Percentiles rank a stretch among this genome's conserved stretches.
Evolutionary conservation across 2,113 vertebrate species (phyloP).

Genomic region (Lophotis ruficrista): DNA sequence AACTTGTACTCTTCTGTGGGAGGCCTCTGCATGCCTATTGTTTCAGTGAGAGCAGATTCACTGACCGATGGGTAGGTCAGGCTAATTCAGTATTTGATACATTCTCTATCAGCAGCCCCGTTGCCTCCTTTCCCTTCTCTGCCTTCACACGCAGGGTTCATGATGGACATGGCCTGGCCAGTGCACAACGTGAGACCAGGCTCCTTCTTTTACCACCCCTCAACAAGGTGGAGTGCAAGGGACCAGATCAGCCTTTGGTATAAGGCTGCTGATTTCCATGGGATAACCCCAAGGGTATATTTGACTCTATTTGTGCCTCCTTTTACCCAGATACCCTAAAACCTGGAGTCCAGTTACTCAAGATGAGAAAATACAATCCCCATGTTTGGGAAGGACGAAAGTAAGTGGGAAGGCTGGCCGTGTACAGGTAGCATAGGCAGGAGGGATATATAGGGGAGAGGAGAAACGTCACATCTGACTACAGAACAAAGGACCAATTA

Average conservation of each 20-base stretch:
- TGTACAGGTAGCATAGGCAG: neutral
- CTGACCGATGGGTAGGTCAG: neutral
- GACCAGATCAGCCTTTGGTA: neutral
- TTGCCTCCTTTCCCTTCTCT: neutral
- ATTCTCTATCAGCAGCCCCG: neutral
- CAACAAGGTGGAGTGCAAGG: neutral
- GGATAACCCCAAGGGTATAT: neutral
- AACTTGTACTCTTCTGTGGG: neutral
- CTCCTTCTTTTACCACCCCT: neutral
- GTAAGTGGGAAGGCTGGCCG: constrained; percentile 9
- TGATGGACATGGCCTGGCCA: neutral
- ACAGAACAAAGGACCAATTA: neutral
- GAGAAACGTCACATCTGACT: constrained; percentile 22
- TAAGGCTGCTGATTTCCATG: neutral
- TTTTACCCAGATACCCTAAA: neutral
- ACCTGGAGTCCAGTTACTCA: neutral
- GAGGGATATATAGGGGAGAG: neutral
- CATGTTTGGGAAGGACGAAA: neutral
- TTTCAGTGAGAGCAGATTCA: neutral
- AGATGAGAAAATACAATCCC: neutral
- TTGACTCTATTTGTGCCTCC: neutral
- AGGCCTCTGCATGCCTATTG: neutral
- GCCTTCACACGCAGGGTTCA: neutral
- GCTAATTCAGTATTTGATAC: neutral
- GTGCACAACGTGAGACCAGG: neutral